These are phyloP conservation scores for Chromoteleia sp. DNA, from an alignment of 2,888 invertebrate genomes.

Conservation along the genomic window DNA sequence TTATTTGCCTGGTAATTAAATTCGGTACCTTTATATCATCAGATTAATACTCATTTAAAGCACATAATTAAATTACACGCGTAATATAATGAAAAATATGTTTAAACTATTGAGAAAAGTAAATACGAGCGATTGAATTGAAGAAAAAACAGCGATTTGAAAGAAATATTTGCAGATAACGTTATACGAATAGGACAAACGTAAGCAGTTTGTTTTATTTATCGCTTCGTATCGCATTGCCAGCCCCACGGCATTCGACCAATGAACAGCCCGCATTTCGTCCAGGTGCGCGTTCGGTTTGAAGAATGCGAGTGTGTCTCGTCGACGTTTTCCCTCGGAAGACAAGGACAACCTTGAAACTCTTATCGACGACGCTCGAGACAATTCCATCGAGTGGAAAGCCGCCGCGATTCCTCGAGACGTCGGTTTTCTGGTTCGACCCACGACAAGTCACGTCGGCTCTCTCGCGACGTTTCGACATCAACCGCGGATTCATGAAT, in stretches of 20 bases:
- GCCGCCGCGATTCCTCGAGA: constrained; percentile 20
- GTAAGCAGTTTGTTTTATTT: constrained; percentile 31
- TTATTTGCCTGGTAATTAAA: too few species aligned
- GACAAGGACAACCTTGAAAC: constrained; percentile 39
- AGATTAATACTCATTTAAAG: too few species aligned
- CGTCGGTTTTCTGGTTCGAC: constrained; percentile 16
- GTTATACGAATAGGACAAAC: not conserved
- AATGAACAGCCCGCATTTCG: constrained; percentile 22
- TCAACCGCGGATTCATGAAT: constrained; percentile 36
- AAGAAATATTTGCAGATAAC: too few species aligned
- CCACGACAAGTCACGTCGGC: not conserved
- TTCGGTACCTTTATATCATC: too few species aligned
- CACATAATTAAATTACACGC: too few species aligned
- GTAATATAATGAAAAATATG: too few species aligned
- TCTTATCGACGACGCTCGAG: constrained; percentile 56
- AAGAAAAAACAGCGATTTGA: too few species aligned
- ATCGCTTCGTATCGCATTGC: constrained; percentile 23
- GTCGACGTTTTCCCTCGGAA: constrained; percentile 44
- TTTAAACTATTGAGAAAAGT: too few species aligned
- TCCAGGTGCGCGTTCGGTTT: constrained; percentile 48
- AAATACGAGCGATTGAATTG: too few species aligned
- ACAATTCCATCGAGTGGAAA: constrained; percentile 56
- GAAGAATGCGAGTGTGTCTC: constrained; percentile 44
- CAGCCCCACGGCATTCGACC: constrained; percentile 28
- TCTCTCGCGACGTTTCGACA: constrained; percentile 14